Evolutionary conservation across 2,113 vertebrate species (phyloP).

Genomic region (Tachycineta bicolor): DNA sequence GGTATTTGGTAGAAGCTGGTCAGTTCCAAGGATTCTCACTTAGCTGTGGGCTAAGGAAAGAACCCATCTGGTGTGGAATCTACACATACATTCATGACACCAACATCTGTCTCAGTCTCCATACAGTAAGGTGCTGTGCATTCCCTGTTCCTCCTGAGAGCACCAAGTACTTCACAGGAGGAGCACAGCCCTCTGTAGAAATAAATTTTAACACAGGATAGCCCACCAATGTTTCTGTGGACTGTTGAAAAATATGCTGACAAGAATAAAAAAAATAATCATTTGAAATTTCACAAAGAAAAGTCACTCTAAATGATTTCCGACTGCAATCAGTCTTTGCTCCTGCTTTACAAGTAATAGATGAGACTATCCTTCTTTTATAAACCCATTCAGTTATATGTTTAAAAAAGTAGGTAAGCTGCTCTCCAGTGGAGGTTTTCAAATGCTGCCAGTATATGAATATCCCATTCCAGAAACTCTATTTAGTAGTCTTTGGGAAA

Average conservation of each 20-base stretch:
- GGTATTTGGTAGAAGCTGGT: background rate
- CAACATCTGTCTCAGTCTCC: background rate
- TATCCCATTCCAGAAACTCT: background rate
- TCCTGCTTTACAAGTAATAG: conserved; percentile 4
- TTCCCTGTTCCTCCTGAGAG: background rate
- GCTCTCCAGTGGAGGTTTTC: background rate
- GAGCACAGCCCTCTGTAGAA: background rate
- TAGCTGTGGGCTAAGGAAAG: background rate
- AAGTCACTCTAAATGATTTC: conserved; percentile 30
- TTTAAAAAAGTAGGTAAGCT: conserved; percentile 18
- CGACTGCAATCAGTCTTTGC: conserved; percentile 5
- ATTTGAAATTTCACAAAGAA: conserved; percentile 6
- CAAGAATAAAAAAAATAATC: background rate
- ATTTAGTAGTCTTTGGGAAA: background rate
- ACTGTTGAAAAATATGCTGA: conserved; percentile 20
- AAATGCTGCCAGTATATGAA: background rate
- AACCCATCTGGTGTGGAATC: background rate
- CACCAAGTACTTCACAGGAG: background rate
- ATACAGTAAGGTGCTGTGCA: background rate
- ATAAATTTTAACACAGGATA: background rate
- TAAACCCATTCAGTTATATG: conserved; percentile 8
- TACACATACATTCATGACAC: background rate
- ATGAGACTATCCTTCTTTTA: background rate
- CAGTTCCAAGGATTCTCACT: background rate
- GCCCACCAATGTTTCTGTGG: background rate